A percentile compares a stretch with the other conserved stretches of the same genome.
phyloP scores from a whole-genome alignment of 2,888 invertebrate species.

The Pseudoips prasinana region DNA sequence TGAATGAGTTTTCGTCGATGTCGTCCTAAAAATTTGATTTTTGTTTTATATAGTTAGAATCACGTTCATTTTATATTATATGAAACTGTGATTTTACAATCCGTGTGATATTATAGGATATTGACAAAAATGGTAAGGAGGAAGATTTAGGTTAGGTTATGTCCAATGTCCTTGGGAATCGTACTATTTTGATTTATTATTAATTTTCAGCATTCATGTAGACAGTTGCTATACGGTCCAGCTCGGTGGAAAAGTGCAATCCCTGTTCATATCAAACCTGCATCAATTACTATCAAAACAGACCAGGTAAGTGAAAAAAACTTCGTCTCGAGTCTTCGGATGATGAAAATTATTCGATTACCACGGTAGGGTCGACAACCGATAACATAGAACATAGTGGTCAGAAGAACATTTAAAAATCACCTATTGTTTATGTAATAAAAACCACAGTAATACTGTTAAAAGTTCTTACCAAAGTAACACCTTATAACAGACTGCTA shows the following conservation, averaged over 20 bases:
- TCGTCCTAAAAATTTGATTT: slow-evolving; percentile 46
- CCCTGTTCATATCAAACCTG: slow-evolving; percentile 60
- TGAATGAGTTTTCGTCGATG: slow-evolving; percentile 53
- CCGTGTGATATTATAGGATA: slow-evolving; percentile 29
- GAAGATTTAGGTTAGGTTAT: slow-evolving; percentile 52
- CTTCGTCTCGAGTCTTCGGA: not conserved
- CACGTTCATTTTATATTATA: slow-evolving; percentile 32
- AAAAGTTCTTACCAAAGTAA: no score
- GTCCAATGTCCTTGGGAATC: slow-evolving; percentile 44
- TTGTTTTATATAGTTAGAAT: slow-evolving; percentile 36
- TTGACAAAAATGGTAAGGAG: slow-evolving; percentile 49
- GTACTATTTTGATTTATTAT: slow-evolving; percentile 25
- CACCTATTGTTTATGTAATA: slow-evolving; percentile 23
- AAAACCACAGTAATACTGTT: slow-evolving; percentile 8
- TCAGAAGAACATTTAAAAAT: not conserved
- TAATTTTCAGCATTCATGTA: slow-evolving; percentile 70
- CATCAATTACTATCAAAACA: slow-evolving; percentile 50
- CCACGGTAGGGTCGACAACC: no score
- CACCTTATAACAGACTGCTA: no score
- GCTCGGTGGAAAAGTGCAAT: slow-evolving; percentile 72
- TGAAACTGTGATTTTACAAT: slow-evolving; percentile 19
- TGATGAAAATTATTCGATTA: no score
- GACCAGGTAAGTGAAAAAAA: slow-evolving; percentile 53
- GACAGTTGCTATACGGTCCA: slow-evolving; percentile 68
- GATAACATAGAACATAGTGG: no score